These are phyloP conservation scores for Stigmatopora nigra DNA, from an alignment of 2,113 vertebrate genomes.

Conservation along the genomic window DNA sequence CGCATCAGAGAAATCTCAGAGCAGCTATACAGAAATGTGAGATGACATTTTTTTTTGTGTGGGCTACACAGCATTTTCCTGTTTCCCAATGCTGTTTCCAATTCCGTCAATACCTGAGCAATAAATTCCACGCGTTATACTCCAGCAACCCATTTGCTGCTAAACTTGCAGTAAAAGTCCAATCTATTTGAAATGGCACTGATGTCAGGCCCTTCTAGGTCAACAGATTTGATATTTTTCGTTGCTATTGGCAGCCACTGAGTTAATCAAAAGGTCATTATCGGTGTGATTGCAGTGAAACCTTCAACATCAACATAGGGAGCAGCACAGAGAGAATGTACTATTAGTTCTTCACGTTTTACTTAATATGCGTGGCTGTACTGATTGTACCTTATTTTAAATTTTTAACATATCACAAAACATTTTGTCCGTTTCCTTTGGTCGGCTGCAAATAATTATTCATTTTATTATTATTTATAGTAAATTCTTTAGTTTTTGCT, in stretches of 20 bases:
- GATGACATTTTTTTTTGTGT: slow-evolving; percentile 26
- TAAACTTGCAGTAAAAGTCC: too few species aligned
- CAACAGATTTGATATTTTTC: too few species aligned
- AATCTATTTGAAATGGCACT: too few species aligned
- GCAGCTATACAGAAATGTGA: slow-evolving; percentile 92
- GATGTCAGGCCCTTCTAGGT: too few species aligned
- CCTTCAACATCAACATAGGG: not conserved
- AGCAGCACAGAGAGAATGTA: not conserved
- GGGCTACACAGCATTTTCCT: not conserved
- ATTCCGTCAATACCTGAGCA: too few species aligned
- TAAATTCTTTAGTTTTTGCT: slow-evolving; percentile 2
- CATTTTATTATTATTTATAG: not conserved
- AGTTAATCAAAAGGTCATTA: too few species aligned
- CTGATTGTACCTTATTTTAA: not conserved
- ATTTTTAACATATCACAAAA: not conserved
- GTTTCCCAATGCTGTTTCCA: too few species aligned
- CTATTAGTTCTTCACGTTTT: not conserved
- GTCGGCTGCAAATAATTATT: not conserved
- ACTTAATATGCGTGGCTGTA: not conserved
- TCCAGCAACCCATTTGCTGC: too few species aligned
- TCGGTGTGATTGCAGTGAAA: too few species aligned
- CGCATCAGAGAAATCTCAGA: slow-evolving; percentile 89
- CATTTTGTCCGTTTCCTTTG: not conserved
- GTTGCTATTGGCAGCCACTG: too few species aligned
- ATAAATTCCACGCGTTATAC: too few species aligned